Evolutionary conservation across 2,888 invertebrate species (phyloP).

Genomic region (Chrysodeixis includens): DNA sequence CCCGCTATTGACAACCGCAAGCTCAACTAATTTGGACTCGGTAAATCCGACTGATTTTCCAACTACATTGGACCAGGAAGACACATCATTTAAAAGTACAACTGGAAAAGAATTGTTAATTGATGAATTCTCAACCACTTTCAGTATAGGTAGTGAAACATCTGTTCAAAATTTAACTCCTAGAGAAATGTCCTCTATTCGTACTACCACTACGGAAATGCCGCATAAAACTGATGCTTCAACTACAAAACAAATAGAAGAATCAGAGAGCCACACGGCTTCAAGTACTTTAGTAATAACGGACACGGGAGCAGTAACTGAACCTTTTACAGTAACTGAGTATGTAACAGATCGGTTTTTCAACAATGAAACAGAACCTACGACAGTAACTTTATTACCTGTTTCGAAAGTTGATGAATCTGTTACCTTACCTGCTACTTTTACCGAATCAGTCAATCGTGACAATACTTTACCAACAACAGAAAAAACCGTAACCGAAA

Average conservation of each 20-base stretch:
- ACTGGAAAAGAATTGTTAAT: background rate
- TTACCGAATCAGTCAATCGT: background rate
- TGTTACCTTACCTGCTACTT: background rate
- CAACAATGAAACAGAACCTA: background rate
- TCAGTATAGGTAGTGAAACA: background rate
- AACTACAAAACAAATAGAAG: background rate
- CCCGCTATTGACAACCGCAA: slow-evolving; percentile 11
- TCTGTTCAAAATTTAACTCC: background rate
- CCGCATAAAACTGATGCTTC: slow-evolving; percentile 4
- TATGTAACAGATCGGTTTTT: slow-evolving; percentile 15
- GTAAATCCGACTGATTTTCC: slow-evolving; percentile 7
- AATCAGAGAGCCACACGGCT: slow-evolving; percentile 10
- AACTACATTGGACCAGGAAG: slow-evolving; percentile 3
- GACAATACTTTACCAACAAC: background rate
- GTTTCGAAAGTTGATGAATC: background rate
- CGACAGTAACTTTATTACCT: background rate
- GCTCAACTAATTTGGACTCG: background rate
- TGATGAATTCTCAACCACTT: background rate
- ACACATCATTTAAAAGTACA: background rate
- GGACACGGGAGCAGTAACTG: background rate
- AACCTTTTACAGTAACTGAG: slow-evolving; percentile 22
- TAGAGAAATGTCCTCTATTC: background rate
- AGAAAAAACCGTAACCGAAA: background rate
- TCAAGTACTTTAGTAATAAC: background rate
- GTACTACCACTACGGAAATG: background rate